Base-by-base conservation (phyloP, 1,140 invertebrate species). In the Drosophila bocqueti region DNA sequence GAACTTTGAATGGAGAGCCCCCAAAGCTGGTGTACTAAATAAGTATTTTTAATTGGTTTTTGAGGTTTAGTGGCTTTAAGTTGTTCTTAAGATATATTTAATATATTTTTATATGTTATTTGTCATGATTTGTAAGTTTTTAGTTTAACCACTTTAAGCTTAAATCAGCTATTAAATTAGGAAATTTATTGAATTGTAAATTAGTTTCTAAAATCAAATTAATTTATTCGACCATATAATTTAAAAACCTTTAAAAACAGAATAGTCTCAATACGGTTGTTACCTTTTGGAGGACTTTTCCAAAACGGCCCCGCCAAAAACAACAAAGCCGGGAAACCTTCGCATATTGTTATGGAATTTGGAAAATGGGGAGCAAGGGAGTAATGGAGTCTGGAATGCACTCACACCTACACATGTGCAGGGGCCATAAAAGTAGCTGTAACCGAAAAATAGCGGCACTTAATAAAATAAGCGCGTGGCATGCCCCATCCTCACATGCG, bases 371-470 rank as follows among this genome's bases (percentile, higher is more conserved):
- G 29, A 36, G 34, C n/a, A 18, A 10, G 18, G 38, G 40, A 45
- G 34, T 40, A 18, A 10, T 38, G 24, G 13, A 13, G 60, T 13
- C 13, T 45, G 67, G 50, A 42, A 60, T 72, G 45, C 45, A 72
- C 45, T 50, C 63, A 73, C 36, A 31, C 42, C 16, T 7, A 57
- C 47, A 21, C 65, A 84, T 72, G 52, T 81, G 78, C 60, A 52
- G 46, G 46, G 59, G 59, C 60, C 64, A 75, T 85, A 68, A 81
- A 84, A 84, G 65, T 77, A 58, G 81, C 63, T 81, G 59, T 85
- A 73, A 73, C 82, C 78, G 82, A 73, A 81, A 84, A 81, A 84
- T 85, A 78, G 83, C 79, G 74, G 75, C 83, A 78, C 79, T 82
- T 85, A 85, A 85, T 84, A 81, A 81, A 81, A 84, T 85, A 85